Evolutionary conservation across 2,888 invertebrate genomes (phyloP), one percentile per base, ranked within the genome.

Genomic region (Caenorhabditis wallacei): DNA sequence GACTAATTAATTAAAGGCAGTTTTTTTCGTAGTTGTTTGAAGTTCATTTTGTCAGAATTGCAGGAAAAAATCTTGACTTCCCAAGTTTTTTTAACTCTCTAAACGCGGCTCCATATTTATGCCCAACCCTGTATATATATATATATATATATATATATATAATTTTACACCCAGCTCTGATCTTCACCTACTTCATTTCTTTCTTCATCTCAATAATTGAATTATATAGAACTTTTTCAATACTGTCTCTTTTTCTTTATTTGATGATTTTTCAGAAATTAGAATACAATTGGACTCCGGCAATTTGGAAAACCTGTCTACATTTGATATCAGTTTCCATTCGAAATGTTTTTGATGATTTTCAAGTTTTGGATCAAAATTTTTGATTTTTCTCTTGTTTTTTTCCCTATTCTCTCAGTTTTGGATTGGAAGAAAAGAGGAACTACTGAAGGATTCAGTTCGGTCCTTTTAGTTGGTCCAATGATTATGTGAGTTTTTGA

Each of bases 371-470:
- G 90, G 90, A 76, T 91, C 7, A 88, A 88, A 4, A 59, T 83
- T 22, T 91, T 90, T 61, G 88, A 90, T n/a, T 87, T 90, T 26
- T 84, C 84, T n/a, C 91, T 91, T 82, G 87, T 90, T 18, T 90
- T 91, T 70, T 53, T 91, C 24, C 91, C 91, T 8, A 64, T 91
- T 87, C 89, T 83, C 8, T 74, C 85, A 64, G 84, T 88, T 18
- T 46, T 86, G 18, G 85, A 87, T 16, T 91, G 91, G 91, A 82
- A 76, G 26, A 84, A 85, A 53, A 76, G 90, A 54, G 91, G 91
- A 37, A 89, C 90, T 0, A 88, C 91, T 13, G 91, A 91, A 46
- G 91, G 91, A 24, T 91, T 91, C 82, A 90, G 90, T 54, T 90
- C 91, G 0, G 88, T 91, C 35, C 88, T 88, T 66, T 85, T 90